Evolutionary conservation across 2,113 vertebrate species (phyloP).

Genomic region (Dasyornis broadbenti): DNA sequence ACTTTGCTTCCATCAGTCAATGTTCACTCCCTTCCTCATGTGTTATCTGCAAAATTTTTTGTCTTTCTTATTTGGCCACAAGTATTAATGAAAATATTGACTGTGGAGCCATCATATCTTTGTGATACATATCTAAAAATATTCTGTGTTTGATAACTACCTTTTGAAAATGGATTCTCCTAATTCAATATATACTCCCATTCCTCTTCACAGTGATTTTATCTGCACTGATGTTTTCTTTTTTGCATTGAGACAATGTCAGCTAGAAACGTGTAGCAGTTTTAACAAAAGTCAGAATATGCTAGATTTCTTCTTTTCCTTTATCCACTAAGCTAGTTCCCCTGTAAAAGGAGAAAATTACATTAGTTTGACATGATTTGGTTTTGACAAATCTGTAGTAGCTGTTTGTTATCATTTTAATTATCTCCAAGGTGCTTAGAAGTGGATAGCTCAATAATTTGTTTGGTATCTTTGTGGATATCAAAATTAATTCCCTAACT

Average conservation of each 20-base stretch:
- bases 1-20: not conserved
- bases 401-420: conserved; percentile 22
- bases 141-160: not conserved
- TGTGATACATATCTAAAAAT: not conserved
- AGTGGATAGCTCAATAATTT: not conserved
- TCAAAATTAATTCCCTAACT: not conserved
- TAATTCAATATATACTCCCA: not conserved
- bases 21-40: not conserved
- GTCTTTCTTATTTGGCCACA: not conserved
- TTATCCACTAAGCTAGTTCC: not conserved
- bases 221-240: not conserved
- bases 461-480: not conserved
- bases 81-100: not conserved
- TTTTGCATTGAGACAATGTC: not conserved
- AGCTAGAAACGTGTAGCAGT: not conserved
- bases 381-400: not conserved
- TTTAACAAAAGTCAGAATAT: not conserved
- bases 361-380: not conserved
- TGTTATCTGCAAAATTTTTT: not conserved
- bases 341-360: not conserved
- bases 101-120: not conserved
- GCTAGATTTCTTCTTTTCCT: not conserved
- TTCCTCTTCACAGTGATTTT: not conserved
- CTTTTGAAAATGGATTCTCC: not conserved
- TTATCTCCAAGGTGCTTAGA: conserved; percentile 18